Percentiles rank a stretch among this genome's conserved stretches.
Evolutionary conservation across 2,113 vertebrate genomes (phyloP).

Genomic region (Promerops cafer): DNA sequence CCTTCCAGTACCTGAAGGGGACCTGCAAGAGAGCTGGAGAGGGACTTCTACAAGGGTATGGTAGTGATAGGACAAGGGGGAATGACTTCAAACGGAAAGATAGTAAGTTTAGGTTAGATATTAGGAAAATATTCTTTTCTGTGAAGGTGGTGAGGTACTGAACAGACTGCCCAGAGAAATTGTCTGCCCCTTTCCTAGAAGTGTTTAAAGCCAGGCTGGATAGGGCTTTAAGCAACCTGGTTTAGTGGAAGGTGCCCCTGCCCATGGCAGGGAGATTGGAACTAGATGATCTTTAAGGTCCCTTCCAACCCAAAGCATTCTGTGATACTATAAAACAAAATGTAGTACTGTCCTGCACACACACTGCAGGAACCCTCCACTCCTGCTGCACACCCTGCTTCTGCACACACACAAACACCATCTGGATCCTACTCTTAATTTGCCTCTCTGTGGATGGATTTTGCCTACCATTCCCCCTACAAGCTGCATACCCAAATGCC

Average conservation of each 20-base stretch:
- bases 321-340: not conserved
- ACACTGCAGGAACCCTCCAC: not conserved
- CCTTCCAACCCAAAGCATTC: not conserved
- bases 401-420: not conserved
- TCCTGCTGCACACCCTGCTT: not conserved
- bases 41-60: not conserved
- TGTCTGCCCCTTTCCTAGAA: not conserved
- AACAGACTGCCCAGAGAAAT: not conserved
- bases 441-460: not conserved
- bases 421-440: not conserved
- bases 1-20: not conserved
- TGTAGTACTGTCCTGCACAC: not conserved
- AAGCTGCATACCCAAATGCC: not conserved
- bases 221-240: not conserved
- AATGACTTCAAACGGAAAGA: not conserved
- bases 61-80: not conserved
- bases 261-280: not conserved
- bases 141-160: not conserved
- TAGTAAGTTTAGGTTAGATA: not conserved
- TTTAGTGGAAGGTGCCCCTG: not conserved
- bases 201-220: not conserved
- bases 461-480: not conserved
- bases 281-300: not conserved
- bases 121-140: not conserved
- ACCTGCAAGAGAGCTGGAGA: not conserved